Evolutionary conservation across 2,797 vertebrate species (phyloP).

Genomic region (Sandelia bainsii): DNA sequence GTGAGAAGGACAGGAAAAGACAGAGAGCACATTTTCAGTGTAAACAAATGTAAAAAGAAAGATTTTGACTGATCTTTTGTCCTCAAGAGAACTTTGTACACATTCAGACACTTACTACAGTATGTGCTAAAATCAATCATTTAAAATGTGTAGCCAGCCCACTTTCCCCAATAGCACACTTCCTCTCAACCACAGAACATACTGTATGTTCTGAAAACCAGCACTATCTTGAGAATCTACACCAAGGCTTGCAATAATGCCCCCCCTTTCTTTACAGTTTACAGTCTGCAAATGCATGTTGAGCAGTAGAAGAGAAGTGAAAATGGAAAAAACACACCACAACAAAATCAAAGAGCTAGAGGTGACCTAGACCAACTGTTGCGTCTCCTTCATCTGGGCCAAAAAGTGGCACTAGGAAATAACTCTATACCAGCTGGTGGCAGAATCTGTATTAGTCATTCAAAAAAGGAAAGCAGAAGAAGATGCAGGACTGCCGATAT

Average conservation of each 20-base stretch:
- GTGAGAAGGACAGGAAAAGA: neutral
- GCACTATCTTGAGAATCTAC: neutral
- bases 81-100: neutral
- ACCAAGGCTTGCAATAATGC: neutral
- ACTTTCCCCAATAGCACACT: neutral
- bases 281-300: neutral
- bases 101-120: conserved; percentile 8
- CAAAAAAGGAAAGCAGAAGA: too few relatives aligned
- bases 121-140: conserved; percentile 32
- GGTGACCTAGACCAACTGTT: too few relatives aligned
- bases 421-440: too few relatives aligned
- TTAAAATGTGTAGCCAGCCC: conserved; percentile 16
- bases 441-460: too few relatives aligned
- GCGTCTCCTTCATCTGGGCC: too few relatives aligned
- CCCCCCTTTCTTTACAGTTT: neutral
- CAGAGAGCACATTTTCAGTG: neutral
- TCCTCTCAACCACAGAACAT: neutral
- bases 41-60: neutral
- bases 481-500: too few relatives aligned
- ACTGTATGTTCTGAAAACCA: conserved; percentile 4
- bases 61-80: neutral
- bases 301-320: neutral
- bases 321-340: too few relatives aligned
- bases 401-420: too few relatives aligned
- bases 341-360: too few relatives aligned